A percentile compares a stretch with the other conserved stretches of the same genome.
Evolutionary conservation across 30 jellyfish, hydroid and myxozoan genomes (phyloP).

Genomic region (Clytia hemisphaerica): DNA sequence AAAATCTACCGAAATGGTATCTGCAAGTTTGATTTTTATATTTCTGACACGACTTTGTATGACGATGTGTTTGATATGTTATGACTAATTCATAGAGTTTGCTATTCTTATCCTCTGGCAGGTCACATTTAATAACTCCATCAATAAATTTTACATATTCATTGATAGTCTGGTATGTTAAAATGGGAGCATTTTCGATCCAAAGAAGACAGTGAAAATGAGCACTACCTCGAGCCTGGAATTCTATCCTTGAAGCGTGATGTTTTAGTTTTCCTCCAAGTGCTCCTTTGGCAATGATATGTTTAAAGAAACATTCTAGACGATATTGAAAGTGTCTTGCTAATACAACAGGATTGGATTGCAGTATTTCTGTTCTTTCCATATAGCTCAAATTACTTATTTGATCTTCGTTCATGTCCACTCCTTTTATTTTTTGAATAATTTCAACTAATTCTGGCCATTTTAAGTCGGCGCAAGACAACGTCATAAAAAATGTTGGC

Average conservation of each 20-base stretch:
- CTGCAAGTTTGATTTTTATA: slow-evolving; percentile 22
- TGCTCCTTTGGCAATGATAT: not conserved
- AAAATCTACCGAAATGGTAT: not conserved
- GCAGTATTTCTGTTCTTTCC: slow-evolving; percentile 9
- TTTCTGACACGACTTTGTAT: slow-evolving; percentile 22
- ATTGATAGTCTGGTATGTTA: not conserved
- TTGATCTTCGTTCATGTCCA: slow-evolving; percentile 8
- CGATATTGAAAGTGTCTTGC: slow-evolving; percentile 49
- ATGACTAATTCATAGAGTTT: not conserved
- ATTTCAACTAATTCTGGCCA: slow-evolving; percentile 30
- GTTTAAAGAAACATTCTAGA: slow-evolving; percentile 23
- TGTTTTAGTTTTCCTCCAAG: not conserved
- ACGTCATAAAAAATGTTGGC: slow-evolving; percentile 27
- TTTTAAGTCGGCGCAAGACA: slow-evolving; percentile 33
- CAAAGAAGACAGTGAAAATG: not conserved
- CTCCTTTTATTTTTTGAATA: not conserved
- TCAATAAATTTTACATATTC: not conserved
- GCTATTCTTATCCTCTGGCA: slow-evolving; percentile 2
- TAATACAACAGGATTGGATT: slow-evolving; percentile 20
- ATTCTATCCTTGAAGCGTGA: not conserved
- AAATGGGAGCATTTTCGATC: not conserved
- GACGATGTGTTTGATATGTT: slow-evolving; percentile 14
- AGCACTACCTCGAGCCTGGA: slow-evolving; percentile 14
- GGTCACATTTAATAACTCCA: not conserved
- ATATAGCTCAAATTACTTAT: not conserved